phyloP scores from a whole-genome alignment of 2,113 vertebrate species.

The Chauna torquata region DNA sequence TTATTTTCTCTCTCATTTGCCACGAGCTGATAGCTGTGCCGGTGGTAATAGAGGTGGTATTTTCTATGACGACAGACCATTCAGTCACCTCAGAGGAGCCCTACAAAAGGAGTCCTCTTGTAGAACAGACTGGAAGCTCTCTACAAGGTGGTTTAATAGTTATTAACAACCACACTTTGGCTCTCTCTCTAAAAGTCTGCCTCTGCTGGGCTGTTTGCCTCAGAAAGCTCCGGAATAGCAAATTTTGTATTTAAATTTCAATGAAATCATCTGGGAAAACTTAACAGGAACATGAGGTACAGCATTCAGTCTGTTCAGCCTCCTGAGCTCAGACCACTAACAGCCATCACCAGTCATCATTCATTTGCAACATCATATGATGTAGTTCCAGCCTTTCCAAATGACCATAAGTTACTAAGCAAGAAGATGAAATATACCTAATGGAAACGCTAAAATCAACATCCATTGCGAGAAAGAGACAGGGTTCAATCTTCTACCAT shows the following conservation, averaged over 20 bases:
- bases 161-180: background rate
- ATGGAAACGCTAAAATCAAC: background rate
- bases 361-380: background rate
- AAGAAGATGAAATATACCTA: background rate
- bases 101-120: background rate
- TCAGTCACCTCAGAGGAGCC: background rate
- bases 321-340: background rate
- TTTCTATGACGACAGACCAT: background rate
- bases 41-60: background rate
- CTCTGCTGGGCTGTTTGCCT: background rate
- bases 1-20: background rate
- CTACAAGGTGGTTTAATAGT: background rate
- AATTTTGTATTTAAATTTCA: background rate
- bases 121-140: background rate
- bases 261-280: background rate
- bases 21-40: background rate
- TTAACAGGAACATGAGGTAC: background rate
- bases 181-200: background rate
- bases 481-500: background rate
- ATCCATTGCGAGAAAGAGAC: background rate
- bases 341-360: background rate
- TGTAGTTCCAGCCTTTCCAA: background rate
- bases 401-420: background rate
- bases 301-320: background rate
- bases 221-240: background rate